Evolutionary conservation across 2,888 invertebrate species (phyloP), one percentile per base, ranked within the genome.

Genomic region (Eupithecia tripunctaria): DNA sequence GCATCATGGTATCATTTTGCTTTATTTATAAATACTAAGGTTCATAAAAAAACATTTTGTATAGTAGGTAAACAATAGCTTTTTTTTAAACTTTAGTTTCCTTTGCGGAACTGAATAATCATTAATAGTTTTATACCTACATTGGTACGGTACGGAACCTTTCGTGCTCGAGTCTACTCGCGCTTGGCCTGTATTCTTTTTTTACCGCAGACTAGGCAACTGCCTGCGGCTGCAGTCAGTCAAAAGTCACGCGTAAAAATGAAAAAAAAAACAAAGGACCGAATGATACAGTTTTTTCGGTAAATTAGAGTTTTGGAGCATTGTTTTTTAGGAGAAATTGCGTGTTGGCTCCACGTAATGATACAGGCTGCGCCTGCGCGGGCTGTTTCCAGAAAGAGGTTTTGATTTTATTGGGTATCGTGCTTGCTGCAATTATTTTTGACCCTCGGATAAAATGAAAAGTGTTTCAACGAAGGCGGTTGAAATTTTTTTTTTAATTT

Each of bases 221-320:
- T 77, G 91, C 94, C 92, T 83, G 85, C 85, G 89, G 93, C 88
- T 85, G 85, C 87, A 93, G 94, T 94, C 94, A 94, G 90, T 94
- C 94, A 93, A 94, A 91, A 94, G 93, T 94, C 94, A 94, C 93
- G 94, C 93, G 90, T 88, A 80, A 75, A 76, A 75, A 25, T 56
- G 25, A 84, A 89, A 89, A 90, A 87, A 82, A 82, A 82, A 85
- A 88, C 91, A 90, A 88, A 89, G 85, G 81, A 21, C 84, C 73
- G 90, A 94, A 94, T 94, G 94, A 94, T 94, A 94, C 84, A 92
- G 88, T 93, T 93, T 93, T 93, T 93, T 93, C 88, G 88, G 89
- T 89, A 93, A 94, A 93, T 94, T 94, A 92, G 92, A 90, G 91
- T 92, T 92, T 90, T 90, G 86, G 87, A 84, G 83, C 83, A 82